Evolutionary conservation across 1,140 invertebrate species (phyloP), one percentile per base, ranked within the genome.

Genomic region (Drosophila repletoides): DNA sequence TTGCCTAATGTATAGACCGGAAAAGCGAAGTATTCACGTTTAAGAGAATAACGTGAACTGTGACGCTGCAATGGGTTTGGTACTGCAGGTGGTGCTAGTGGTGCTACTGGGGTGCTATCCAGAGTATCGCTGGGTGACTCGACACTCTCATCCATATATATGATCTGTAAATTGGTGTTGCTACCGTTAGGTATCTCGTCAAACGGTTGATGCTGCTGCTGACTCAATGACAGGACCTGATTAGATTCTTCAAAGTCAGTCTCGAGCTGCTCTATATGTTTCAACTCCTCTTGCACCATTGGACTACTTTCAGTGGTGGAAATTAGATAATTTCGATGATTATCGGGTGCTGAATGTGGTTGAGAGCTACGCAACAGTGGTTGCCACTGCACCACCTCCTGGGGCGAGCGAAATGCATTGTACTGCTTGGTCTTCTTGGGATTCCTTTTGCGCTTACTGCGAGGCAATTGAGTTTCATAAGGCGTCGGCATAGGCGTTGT

Each of bases 1-100:
- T 89, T 88, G 2, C 76, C 72, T 34, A 88, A 45, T 0, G 87
- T 87, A 17, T 87, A 87, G 10, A 89, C 71, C 0, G 87, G 87
- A 29, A 89, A 88, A 2, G 87, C 87, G 5, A 70, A 89, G 41
- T 87, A 89, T 6, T 88, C 66, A 0, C 63, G 59, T 28, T 69
- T 65, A 2, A 79, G 26, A 3, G 80, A 61, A 19, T 88, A 88
- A 0, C 80, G 72, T 0, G 77, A 83, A 36, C 80, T 88, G 10
- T 80, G 80, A 1, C 81, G 80, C 3, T 26, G 48, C 15, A 33
- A 17, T 1, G 28, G 7, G 0, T 31, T 3, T 1, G 6, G 45
- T 49, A 5, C 6, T 10, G n/a, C n/a, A n/a, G 3, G 38, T 41
- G 6, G 29, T 9, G 1, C 5, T 19, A 12, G 28, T 28, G 21